These are phyloP conservation scores for Parazoanthus atlanticus DNA, from an alignment of 92 coral and sea anemone genomes.

Conservation along the genomic window DNA sequence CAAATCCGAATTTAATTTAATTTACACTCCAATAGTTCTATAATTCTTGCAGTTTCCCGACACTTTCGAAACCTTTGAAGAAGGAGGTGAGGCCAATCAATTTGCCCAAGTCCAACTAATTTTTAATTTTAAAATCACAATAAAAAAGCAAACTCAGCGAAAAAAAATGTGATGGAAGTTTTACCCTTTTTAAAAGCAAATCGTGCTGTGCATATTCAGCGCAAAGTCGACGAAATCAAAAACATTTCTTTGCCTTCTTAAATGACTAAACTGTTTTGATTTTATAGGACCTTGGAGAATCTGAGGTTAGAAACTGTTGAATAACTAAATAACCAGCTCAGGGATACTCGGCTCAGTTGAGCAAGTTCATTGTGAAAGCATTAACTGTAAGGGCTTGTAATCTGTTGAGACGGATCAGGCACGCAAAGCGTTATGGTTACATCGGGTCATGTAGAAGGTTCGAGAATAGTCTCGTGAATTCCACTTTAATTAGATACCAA, in stretches of 20 bases:
- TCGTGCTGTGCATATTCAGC: background rate
- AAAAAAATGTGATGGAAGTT: too few species aligned
- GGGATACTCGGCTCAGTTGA: too few species aligned
- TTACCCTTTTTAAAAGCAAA: background rate
- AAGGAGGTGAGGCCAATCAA: background rate
- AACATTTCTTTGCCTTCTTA: background rate
- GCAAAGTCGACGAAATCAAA: background rate
- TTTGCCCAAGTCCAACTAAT: background rate
- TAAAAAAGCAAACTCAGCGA: background rate
- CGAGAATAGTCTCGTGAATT: background rate
- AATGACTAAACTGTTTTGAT: background rate
- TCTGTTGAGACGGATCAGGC: background rate
- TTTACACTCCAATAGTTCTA: background rate
- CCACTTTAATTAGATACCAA: background rate
- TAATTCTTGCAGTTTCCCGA: background rate
- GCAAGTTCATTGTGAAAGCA: too few species aligned
- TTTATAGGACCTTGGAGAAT: background rate
- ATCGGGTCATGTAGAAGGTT: background rate
- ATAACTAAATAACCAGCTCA: background rate
- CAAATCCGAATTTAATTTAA: background rate
- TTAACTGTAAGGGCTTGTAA: background rate
- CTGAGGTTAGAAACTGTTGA: background rate
- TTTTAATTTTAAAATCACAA: too few species aligned
- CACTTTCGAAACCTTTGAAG: background rate
- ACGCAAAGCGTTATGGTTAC: background rate